phyloP scores from a whole-genome alignment of 1,140 invertebrate genomes.

The Babylonia areolata region DNA sequence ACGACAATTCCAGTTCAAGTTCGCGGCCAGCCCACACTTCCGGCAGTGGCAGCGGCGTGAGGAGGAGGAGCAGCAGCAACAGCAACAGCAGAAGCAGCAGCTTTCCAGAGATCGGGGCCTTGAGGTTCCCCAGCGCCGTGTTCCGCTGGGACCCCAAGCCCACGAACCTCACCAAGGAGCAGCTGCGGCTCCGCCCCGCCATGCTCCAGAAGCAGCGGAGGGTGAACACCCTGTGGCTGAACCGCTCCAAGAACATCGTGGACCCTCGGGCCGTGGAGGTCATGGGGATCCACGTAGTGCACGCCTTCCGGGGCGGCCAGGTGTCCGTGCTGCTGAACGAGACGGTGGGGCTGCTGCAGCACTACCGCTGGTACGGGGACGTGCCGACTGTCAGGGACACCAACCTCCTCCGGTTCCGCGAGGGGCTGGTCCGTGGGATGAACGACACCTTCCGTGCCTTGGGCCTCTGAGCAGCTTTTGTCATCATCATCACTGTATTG shows the following conservation, averaged over 20 bases:
- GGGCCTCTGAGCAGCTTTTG: no score
- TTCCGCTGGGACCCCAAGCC: slow-evolving; percentile 21
- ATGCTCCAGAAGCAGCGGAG: slow-evolving; percentile 17
- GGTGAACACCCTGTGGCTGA: background rate
- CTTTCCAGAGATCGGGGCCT: background rate
- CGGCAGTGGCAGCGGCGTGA: no score
- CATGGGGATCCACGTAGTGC: slow-evolving; percentile 24
- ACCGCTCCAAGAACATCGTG: slow-evolving; percentile 15
- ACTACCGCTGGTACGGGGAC: slow-evolving; percentile 17
- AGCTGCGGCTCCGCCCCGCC: background rate
- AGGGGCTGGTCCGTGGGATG: background rate
- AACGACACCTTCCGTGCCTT: background rate
- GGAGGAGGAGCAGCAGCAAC: no score
- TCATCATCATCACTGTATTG: no score
- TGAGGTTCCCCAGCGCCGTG: background rate
- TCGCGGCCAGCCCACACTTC: background rate
- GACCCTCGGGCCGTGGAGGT: background rate
- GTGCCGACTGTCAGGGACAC: slow-evolving; percentile 4
- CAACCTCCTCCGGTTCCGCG: background rate
- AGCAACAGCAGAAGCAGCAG: no score
- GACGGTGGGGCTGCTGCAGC: slow-evolving; percentile 15
- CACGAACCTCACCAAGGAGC: background rate
- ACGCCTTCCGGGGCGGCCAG: background rate
- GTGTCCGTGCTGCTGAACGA: slow-evolving; percentile 17
- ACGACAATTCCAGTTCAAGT: no score